Percentiles rank a stretch among this genome's conserved stretches.
Evolutionary conservation across 1,140 invertebrate genomes (phyloP).

Genomic region (Parasteatoda tepidariorum): DNA sequence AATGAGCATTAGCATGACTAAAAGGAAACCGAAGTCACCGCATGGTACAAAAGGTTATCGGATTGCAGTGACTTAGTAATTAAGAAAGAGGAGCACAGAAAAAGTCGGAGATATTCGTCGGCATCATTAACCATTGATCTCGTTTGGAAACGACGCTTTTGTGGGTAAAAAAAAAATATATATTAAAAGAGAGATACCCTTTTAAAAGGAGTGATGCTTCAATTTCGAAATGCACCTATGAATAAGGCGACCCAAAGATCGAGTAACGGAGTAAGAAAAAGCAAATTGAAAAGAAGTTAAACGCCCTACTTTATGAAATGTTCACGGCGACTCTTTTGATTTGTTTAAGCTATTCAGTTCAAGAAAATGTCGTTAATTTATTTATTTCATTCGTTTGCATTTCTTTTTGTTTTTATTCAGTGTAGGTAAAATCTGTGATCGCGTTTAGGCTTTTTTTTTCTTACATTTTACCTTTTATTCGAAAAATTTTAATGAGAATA

Average conservation of each 20-base stretch:
- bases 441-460: too few relatives aligned
- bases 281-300: slow-evolving; percentile 3
- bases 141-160: slow-evolving; percentile 22
- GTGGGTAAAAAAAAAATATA: background rate
- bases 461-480: too few relatives aligned
- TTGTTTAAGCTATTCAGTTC: background rate
- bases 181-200: background rate
- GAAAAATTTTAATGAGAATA: too few relatives aligned
- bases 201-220: background rate
- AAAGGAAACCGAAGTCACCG: slow-evolving; percentile 24
- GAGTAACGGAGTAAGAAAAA: slow-evolving; percentile 1
- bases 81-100: slow-evolving; percentile 30
- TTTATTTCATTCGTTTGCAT: background rate
- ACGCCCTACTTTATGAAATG: slow-evolving; percentile 23
- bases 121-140: slow-evolving; percentile 50
- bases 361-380: background rate
- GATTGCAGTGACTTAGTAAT: slow-evolving; percentile 34
- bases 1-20: slow-evolving; percentile 29
- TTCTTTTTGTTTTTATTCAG: background rate
- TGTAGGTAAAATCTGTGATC: too few relatives aligned
- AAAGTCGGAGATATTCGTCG: slow-evolving; percentile 37
- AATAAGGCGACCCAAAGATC: background rate
- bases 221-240: background rate
- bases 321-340: slow-evolving; percentile 11
- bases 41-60: slow-evolving; percentile 41